phyloP scores from a whole-genome alignment of 92 coral and sea anemone species.

The Epizoanthus stellaris region DNA sequence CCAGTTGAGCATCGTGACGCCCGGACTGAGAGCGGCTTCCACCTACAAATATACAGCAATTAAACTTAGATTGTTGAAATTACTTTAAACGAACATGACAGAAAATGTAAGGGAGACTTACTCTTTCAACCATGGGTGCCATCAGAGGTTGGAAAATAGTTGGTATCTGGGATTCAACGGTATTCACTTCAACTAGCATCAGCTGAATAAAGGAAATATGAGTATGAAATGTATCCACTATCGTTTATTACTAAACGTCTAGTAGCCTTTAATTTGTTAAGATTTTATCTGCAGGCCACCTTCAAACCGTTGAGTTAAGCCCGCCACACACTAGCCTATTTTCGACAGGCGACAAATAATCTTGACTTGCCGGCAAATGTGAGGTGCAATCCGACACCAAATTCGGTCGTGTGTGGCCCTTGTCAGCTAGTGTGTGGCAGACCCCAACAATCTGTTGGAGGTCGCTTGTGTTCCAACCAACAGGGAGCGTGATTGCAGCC shows the following conservation, averaged over 20 bases:
- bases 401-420: no score
- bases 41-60: slow-evolving; percentile 53
- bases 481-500: no score
- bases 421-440: no score
- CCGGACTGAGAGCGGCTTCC: slow-evolving; percentile 84
- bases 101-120: slow-evolving; percentile 25
- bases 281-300: background rate
- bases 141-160: slow-evolving; percentile 81
- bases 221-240: background rate
- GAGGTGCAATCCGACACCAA: no score
- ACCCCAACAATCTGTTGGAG: no score
- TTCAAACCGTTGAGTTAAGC: no score
- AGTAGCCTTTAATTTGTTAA: no score
- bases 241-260: no score
- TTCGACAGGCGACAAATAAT: no score
- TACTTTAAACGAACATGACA: background rate
- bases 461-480: no score
- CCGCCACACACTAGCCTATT: no score
- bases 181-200: slow-evolving; percentile 78
- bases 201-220: slow-evolving; percentile 40
- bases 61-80: background rate
- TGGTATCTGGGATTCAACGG: slow-evolving; percentile 78
- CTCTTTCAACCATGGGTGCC: slow-evolving; percentile 86
- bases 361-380: no score
- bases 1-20: slow-evolving; percentile 88